Base-by-base conservation (phyloP, 2,888 invertebrate genomes). In the Pyralis farinalis region DNA sequence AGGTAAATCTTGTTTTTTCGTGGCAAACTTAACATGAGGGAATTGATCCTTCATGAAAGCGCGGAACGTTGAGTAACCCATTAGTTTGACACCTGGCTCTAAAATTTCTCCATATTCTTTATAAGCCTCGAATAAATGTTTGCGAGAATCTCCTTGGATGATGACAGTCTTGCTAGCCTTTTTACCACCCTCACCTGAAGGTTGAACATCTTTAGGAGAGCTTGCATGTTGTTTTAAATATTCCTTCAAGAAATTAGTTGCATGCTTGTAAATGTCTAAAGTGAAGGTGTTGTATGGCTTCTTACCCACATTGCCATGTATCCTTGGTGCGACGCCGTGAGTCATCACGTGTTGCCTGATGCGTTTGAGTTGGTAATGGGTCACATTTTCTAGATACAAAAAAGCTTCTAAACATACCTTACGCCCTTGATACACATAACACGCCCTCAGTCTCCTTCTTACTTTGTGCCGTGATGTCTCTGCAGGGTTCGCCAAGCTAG, bases 41-140 rank as follows among this genome's bases (percentile, higher is more conserved):
- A 95, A 95, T 65, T 95, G 95, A 57, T 94, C 94, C 66, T 94
- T 94, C 93, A 95, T 93, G 64, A 95, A 95, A 56, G 94, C 93
- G 47, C 94, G 87, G 79, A 95, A 95, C 7, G 94, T 94, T 1
- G 94, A 94, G 60, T 94, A 95, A 0, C 95, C 94, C 94, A 95
- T 94, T 9, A 94, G 80, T 73, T 94, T 95, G 8, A 93, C 91
- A 39, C 92, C 92, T 0, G 93, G 93, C 57, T 93, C 93, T 37
- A 92, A 74, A 49, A 92, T 91, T 65, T 92, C 93, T 46, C 94
- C 94, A 63, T 93, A 94, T 55, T 94, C 93, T 60, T 92, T 92
- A 65, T 94, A 95, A 30, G 93, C 92, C 59, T 94, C 93, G 55
- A 94, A 94, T 27, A 95, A 84, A 62, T 93, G 93, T 76, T 94